These are phyloP conservation scores for Paralinhomoeus sp. DNA, from an alignment of 2,888 invertebrate genomes.

Conservation along the genomic window DNA sequence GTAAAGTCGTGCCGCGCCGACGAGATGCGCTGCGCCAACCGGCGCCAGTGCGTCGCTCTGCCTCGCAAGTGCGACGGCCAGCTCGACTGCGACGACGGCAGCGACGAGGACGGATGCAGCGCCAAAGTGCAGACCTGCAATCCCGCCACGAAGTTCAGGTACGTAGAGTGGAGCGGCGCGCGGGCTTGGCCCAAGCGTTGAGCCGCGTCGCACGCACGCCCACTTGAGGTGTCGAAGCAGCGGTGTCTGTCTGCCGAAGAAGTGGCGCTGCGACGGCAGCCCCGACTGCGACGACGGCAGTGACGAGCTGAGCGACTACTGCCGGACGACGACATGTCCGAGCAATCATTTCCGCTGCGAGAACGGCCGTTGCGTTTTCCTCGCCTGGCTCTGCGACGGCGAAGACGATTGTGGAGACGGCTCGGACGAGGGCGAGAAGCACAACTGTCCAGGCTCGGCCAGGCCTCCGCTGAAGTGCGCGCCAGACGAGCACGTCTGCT, in stretches of 20 bases:
- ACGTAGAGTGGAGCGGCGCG: no score
- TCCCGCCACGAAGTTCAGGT: no score
- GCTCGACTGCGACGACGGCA: conserved; percentile 61
- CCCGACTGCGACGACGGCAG: conserved; percentile 21
- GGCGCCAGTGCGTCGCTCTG: conserved; percentile 64
- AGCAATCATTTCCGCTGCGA: conserved; percentile 39
- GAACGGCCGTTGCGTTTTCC: conserved; percentile 39
- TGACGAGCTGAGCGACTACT: conserved; percentile 3
- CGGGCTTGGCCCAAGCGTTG: no score
- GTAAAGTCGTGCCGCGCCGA: neutral
- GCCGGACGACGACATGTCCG: neutral
- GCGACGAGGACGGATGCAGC: conserved; percentile 26
- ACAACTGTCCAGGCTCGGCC: neutral
- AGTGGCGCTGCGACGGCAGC: conserved; percentile 24
- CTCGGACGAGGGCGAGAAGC: conserved; percentile 28
- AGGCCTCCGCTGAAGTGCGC: neutral
- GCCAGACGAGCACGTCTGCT: neutral
- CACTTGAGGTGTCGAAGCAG: conserved; percentile 21
- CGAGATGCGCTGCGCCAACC: conserved; percentile 49
- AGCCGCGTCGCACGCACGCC: neutral
- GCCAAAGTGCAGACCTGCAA: no score
- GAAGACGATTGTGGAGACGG: conserved; percentile 71
- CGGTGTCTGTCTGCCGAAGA: conserved; percentile 9
- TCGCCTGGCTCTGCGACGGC: conserved; percentile 47
- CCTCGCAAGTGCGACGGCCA: conserved; percentile 85